Base-by-base conservation (phyloP, 2,888 invertebrate genomes). In the Alitta virens region DNA sequence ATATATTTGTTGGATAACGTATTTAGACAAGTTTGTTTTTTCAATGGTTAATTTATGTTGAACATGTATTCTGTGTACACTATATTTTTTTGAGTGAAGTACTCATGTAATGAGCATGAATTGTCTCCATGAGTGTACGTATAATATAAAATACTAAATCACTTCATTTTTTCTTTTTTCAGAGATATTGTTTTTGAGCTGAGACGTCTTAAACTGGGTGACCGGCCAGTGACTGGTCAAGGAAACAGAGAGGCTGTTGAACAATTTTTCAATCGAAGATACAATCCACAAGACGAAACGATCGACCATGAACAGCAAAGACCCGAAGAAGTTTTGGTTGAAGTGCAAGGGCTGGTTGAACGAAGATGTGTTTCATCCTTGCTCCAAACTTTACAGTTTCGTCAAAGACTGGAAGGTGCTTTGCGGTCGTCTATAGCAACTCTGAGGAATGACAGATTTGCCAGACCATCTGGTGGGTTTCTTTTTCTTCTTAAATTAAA, bases 121-220 rank as follows among this genome's bases (percentile, higher is more conserved):
- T n/a, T n/a, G n/a, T n/a, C n/a, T n/a, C n/a, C n/a, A n/a, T n/a
- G n/a, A n/a, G n/a, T n/a, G n/a, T n/a, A n/a, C n/a, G n/a, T n/a
- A n/a, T n/a, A n/a, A n/a, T n/a, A n/a, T n/a, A n/a, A n/a, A n/a
- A n/a, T n/a, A n/a, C n/a, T n/a, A n/a, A n/a, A n/a, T n/a, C n/a
- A 40, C 40, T 40, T 16, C 26, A 2, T 26, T 25, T 14, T 53
- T 25, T 24, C 33, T 18, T 7, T 50, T 69, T 69, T 51, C 71
- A 78, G 78, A 68, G 79, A 80, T 63, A 62, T 77, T n/a, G 72
- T 77, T 71, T 75, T 71, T 70, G 80, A 80, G 60, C 64, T 80
- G 27, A 63, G 73, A n/a, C 64, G 71, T 23, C 69, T 80, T 7
- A 71, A 77, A 61, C 72, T 73, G 58, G 75, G 75, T 38, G 74